Evolutionary conservation across 2,888 invertebrate genomes (phyloP).

Genomic region (Sminthurinus aureus): DNA sequence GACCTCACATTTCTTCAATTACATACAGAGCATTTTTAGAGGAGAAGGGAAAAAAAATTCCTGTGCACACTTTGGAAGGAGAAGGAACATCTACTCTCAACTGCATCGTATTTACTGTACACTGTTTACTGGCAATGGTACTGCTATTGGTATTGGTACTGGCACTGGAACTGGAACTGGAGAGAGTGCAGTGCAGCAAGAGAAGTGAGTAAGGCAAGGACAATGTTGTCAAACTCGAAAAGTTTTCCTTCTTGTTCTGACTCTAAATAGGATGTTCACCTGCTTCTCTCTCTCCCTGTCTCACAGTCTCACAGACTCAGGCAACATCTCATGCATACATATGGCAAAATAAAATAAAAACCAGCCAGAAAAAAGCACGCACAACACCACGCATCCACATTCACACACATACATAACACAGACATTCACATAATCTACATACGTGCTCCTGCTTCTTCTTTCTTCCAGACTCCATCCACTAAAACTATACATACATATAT

Average conservation of each 20-base stretch:
- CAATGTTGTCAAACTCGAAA: slow-evolving; percentile 21
- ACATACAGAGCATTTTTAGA: slow-evolving; percentile 6
- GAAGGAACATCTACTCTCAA: not conserved
- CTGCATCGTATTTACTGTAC: not conserved
- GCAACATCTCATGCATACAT: slow-evolving; percentile 14
- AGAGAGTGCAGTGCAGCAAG: not conserved
- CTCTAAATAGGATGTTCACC: slow-evolving; percentile 20
- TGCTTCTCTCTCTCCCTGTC: slow-evolving; percentile 16
- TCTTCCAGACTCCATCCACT: not conserved
- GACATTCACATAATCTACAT: too few species aligned
- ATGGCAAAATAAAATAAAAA: slow-evolving; percentile 1
- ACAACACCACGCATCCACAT: not conserved
- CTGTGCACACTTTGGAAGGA: not conserved
- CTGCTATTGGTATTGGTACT: too few species aligned
- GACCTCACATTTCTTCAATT: slow-evolving; percentile 38
- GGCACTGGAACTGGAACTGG: too few species aligned
- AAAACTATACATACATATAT: not conserved
- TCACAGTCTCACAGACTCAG: not conserved
- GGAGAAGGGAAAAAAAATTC: not conserved
- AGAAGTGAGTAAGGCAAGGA: slow-evolving; percentile 2
- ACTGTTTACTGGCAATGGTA: too few species aligned
- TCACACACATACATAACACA: not conserved
- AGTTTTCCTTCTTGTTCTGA: not conserved
- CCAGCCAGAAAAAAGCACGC: not conserved
- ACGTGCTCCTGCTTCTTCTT: too few species aligned